These are phyloP conservation scores for Leucophenga montana DNA, from an alignment of 2,888 invertebrate genomes.

Conservation along the genomic window DNA sequence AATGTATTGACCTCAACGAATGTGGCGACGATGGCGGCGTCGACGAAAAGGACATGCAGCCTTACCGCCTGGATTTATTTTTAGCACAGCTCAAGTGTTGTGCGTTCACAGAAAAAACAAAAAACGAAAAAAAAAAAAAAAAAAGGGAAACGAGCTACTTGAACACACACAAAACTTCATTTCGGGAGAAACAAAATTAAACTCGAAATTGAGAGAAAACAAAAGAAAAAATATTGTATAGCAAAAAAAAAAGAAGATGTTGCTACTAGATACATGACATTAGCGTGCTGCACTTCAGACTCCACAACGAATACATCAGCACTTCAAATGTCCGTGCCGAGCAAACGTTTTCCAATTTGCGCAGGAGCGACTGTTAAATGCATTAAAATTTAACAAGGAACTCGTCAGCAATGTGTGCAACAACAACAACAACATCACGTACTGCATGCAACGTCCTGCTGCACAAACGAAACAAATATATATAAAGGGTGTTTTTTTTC, in stretches of 20 bases:
- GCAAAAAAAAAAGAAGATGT: conserved; percentile 14
- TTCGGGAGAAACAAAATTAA: conserved; percentile 6
- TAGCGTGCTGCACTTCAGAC: conserved; percentile 43
- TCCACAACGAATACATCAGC: conserved; percentile 25
- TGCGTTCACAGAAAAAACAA: conserved; percentile 26
- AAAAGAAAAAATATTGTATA: background rate
- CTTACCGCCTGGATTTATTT: conserved; percentile 37
- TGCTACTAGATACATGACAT: conserved; percentile 20
- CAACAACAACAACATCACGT: conserved; percentile 34
- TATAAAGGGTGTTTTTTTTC: too few species aligned
- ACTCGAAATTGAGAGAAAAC: conserved; percentile 9
- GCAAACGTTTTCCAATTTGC: conserved; percentile 25
- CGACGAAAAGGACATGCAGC: background rate
- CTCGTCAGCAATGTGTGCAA: conserved; percentile 11
- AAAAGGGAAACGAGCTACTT: conserved; percentile 3
- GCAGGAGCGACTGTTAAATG: conserved; percentile 56
- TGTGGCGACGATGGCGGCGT: background rate
- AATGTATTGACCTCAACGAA: conserved; percentile 52
- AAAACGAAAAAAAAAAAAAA: too few species aligned
- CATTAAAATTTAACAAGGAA: conserved; percentile 60
- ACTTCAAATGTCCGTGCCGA: conserved; percentile 3
- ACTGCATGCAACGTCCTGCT: conserved; percentile 37
- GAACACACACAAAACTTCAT: conserved; percentile 1
- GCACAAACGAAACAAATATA: too few species aligned
- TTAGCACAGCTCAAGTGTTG: conserved; percentile 41